A percentile compares a stretch with the other conserved stretches of the same genome.
Conservation (phyloP, 1,140 invertebrate species). For the Thaumatotibia leucotreta region DNA sequence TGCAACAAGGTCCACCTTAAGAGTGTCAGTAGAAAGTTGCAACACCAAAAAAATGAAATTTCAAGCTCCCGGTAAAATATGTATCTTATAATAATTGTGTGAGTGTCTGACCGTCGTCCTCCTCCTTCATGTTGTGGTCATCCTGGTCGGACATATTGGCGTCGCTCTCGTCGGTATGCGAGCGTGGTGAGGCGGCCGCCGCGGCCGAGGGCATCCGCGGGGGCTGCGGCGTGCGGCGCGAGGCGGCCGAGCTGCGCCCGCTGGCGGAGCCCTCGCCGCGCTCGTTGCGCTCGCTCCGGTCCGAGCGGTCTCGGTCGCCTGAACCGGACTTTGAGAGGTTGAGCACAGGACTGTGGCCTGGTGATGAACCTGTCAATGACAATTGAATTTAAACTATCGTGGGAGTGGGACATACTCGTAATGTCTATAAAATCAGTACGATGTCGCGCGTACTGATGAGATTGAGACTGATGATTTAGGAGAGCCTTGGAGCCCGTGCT, state of each 20-base stretch:
- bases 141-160: constrained; percentile 81
- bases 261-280: constrained; percentile 77
- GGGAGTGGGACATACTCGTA: no score
- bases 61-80: no score
- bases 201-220: constrained; percentile 63
- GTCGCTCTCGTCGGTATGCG: constrained; percentile 85
- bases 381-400: neutral
- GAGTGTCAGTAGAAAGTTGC: no score
- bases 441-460: no score
- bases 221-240: constrained; percentile 72
- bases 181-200: constrained; percentile 78
- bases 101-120: constrained; percentile 86
- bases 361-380: constrained; percentile 83
- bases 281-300: constrained; percentile 64
- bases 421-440: no score
- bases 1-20: no score
- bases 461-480: no score
- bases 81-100: neutral
- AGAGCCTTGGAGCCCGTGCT: no score
- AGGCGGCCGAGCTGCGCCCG: constrained; percentile 75
- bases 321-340: constrained; percentile 92
- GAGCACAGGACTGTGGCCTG: constrained; percentile 92
- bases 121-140: constrained; percentile 88
- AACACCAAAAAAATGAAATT: no score
- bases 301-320: constrained; percentile 79